Percentiles rank a stretch among this genome's conserved stretches.
Evolutionary conservation across 2,888 invertebrate genomes (phyloP).

Genomic region (Syrphus vitripennis): DNA sequence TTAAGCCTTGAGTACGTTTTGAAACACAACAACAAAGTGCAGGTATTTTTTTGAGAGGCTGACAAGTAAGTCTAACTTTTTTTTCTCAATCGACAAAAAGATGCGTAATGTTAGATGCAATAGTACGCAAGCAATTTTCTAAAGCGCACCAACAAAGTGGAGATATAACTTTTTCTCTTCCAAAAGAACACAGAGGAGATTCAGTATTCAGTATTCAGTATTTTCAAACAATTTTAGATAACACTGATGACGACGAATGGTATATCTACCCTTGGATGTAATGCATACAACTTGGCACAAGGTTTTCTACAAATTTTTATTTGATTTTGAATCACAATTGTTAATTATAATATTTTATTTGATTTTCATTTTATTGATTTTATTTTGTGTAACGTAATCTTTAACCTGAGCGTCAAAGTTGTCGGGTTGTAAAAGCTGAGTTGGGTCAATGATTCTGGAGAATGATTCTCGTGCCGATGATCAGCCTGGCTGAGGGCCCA

Average conservation of each 20-base stretch:
- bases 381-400: too few species aligned
- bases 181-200: neutral
- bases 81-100: constrained; percentile 12
- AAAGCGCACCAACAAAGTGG: neutral
- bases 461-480: too few species aligned
- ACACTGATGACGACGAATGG: neutral
- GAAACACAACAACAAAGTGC: neutral
- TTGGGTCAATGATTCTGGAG: too few species aligned
- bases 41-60: constrained; percentile 7
- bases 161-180: too few species aligned
- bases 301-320: neutral
- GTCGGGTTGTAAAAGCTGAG: too few species aligned
- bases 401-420: too few species aligned
- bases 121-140: neutral
- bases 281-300: neutral
- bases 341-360: neutral
- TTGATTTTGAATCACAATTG: neutral
- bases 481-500: too few species aligned
- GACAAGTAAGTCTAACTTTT: constrained; percentile 1
- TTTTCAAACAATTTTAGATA: neutral
- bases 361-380: too few species aligned
- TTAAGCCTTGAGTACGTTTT: too few species aligned
- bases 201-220: neutral
- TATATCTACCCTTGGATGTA: too few species aligned
- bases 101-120: constrained; percentile 9